Evolutionary conservation across 2,113 vertebrate genomes (phyloP), one percentile per base, ranked within the genome.

Genomic region (Dromiciops gliroides): DNA sequence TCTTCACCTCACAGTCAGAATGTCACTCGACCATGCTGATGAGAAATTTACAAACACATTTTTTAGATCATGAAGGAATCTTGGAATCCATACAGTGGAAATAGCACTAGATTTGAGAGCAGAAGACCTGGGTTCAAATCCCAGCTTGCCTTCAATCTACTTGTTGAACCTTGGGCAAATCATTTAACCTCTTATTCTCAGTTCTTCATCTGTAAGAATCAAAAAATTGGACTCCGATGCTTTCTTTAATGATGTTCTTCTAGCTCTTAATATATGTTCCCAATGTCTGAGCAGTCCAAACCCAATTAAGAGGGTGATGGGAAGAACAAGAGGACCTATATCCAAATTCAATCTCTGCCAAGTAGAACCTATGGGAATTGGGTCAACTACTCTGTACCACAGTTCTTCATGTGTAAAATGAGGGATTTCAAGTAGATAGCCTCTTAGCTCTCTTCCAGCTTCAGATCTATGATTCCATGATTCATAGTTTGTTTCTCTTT

Each of bases 1-100:
- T 89, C 95, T 0, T 88, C 51, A 98, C 60, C 37, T n/a, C 75
- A 75, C 60, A 50, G 0, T 89, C 23, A 10, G 9, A 93, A 31
- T 1, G 8, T 22, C 60, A 60, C 60, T 90, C 37, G 48, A 52
- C 94, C 92, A 90, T 31, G 92, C 92, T 31, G 50, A 51, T 94
- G 93, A 94, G 37, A 60, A 25, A 89, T 10, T 94, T 48, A n/a
- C 60, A 96, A 90, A 56, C 47, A 56, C 47, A 52, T 3, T 16
- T 89, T 93, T 91, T 48, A 50, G 24, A 91, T 91, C 49, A 89
- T 9, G 49, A 92, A 92, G 9, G 50, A 19, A 93, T 83, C 31
- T 91, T 88, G 47, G 24, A 44, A 92, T 89, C 47, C 56, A 19
- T 89, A 56, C 22, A 53, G n/a, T 83, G 19, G 37, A 16, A 83